Evolutionary conservation across 1,140 invertebrate species (phyloP), one percentile per base, ranked within the genome.

Genomic region (Marisa cornuarietis): DNA sequence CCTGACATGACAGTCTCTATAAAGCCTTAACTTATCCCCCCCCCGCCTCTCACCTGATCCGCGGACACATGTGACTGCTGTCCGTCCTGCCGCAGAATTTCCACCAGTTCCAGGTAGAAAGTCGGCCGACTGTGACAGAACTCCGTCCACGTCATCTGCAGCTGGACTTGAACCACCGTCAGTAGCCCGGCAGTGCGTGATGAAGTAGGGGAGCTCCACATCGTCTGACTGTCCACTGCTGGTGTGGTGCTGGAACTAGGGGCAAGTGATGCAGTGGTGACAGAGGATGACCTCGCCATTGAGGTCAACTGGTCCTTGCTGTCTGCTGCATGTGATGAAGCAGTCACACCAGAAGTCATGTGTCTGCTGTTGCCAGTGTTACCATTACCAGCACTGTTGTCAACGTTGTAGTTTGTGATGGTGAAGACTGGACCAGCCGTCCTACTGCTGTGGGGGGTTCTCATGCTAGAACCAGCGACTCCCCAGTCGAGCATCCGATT

Each of bases 131-230:
- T 61, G 16, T 54, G 42, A 80, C 88, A 89, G 81, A 87, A 90
- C 31, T 86, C 85, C 20, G n/a, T 22, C 85, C 87, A 85, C 14
- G 84, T 82, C 86, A 87, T 89, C 42, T 81, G 76, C 65, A 88
- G 71, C 13, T 79, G 69, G 14, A 88, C 75, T n/a, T 76, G 77
- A 9, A 86, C 84, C 69, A 83, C 86, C 20, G 84, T 71, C 8
- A 79, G 80, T 16, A 79, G 82, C 10, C 66, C 49, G 10, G 58
- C 54, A 16, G 58, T 26, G 18, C 22, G 31, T 6, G 68, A 16
- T 20, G 62, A 24, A 18, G 24, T 24, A 49, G 42, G 42, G 22
- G 76, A 24, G 49, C 52, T 52, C n/a, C 63, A 49, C 24, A 18
- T 31, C 20, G 62, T 49, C 10, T n/a, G 58, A 5, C 22, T 9